Percentiles rank a stretch among this genome's conserved stretches.
Evolutionary conservation across 1,140 invertebrate genomes (phyloP).

Genomic region (Probaryconus sp.): DNA sequence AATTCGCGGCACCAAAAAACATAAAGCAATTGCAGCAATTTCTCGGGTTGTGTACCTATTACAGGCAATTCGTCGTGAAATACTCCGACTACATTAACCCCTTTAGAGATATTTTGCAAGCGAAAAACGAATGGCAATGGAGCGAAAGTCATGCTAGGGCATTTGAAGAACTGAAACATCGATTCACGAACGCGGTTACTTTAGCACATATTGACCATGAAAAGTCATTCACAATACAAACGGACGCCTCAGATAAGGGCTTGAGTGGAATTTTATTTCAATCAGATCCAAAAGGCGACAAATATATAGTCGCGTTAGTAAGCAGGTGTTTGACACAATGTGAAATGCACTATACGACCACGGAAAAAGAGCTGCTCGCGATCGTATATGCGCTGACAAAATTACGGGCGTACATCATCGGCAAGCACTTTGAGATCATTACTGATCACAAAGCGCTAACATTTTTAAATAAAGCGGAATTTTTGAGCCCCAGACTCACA

Average conservation of each 20-base stretch:
- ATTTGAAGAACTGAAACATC: no score
- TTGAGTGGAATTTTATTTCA: constrained; percentile 7
- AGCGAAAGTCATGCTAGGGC: no score
- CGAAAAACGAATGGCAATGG: no score
- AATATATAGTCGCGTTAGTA: no score
- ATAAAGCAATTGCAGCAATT: no score
- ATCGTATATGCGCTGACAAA: constrained; percentile 6
- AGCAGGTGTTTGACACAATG: constrained; percentile 2
- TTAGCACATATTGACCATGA: neutral
- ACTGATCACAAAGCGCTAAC: constrained; percentile 6
- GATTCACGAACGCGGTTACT: neutral
- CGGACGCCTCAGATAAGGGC: no score
- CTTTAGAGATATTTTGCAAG: no score
- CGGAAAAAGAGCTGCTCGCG: constrained; percentile 6
- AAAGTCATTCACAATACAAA: neutral
- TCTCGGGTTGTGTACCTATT: no score
- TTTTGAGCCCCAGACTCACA: neutral
- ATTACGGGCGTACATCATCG: neutral
- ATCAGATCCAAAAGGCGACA: neutral
- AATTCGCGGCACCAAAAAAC: no score
- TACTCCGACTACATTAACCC: no score
- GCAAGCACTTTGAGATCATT: neutral
- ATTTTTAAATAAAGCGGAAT: neutral
- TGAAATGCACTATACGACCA: constrained; percentile 5
- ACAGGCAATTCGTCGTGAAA: no score